phyloP scores from a whole-genome alignment of 2,888 invertebrate genomes.

The Xanthia icteritia region DNA sequence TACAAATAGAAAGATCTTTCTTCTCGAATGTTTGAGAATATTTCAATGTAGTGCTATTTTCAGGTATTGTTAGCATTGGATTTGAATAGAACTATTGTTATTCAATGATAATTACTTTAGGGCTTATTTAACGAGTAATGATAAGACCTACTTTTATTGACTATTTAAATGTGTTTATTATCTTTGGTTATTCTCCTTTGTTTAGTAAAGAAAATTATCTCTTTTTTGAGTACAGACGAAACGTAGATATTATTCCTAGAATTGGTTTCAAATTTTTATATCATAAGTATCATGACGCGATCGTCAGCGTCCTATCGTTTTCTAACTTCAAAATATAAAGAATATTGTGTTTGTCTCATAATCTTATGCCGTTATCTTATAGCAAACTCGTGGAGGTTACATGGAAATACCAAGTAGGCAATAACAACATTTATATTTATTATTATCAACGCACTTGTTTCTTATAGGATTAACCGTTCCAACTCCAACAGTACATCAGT shows the following conservation, averaged over 20 bases:
- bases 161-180: neutral
- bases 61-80: neutral
- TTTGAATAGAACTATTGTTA: constrained; percentile 29
- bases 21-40: constrained; percentile 3
- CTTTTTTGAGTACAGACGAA: neutral
- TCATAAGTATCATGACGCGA: too few relatives aligned
- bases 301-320: neutral
- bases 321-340: neutral
- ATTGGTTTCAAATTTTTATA: too few relatives aligned
- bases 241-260: neutral
- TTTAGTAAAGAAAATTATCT: neutral
- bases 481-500: neutral
- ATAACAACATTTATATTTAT: neutral
- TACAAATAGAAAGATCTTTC: constrained; percentile 17
- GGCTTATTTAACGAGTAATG: neutral
- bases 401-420: neutral
- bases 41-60: constrained; percentile 5
- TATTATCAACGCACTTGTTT: neutral
- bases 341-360: neutral
- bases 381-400: neutral
- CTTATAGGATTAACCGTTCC: neutral
- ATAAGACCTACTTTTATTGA: neutral
- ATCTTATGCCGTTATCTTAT: neutral
- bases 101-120: constrained; percentile 7
- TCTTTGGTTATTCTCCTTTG: neutral